phyloP scores from a whole-genome alignment of 1,140 invertebrate species.

The Pseudobourletiella spinata region DNA sequence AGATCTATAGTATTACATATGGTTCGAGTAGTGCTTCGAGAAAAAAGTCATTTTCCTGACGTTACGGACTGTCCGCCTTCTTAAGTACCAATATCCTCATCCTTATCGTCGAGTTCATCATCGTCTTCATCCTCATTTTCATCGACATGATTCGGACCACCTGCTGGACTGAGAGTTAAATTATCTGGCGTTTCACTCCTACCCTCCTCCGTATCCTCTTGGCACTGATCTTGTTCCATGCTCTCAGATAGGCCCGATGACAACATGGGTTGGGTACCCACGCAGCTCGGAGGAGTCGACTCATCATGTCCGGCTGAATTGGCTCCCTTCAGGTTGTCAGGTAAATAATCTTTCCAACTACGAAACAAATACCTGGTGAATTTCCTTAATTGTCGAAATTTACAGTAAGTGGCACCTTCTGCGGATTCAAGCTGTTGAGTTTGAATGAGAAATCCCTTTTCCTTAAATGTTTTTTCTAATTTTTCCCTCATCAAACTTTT shows the following conservation, averaged over 20 bases:
- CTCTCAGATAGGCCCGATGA: background rate
- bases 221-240: slow-evolving; percentile 1
- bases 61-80: no score
- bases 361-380: slow-evolving; percentile 84
- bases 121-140: slow-evolving; percentile 1
- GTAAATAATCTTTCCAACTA: slow-evolving; percentile 86
- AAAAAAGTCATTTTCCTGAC: no score
- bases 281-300: background rate
- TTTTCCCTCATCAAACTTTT: slow-evolving; percentile 77
- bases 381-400: slow-evolving; percentile 80
- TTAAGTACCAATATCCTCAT: slow-evolving; percentile 4
- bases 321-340: slow-evolving; percentile 53
- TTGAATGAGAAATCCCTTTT: slow-evolving; percentile 84
- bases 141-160: background rate
- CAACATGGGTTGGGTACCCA: background rate
- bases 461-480: slow-evolving; percentile 81
- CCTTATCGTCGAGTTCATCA: background rate
- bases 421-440: slow-evolving; percentile 84
- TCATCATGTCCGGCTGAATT: background rate
- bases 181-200: background rate
- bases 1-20: no score
- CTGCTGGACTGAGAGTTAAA: background rate
- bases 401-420: slow-evolving; percentile 85
- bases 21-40: no score
- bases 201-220: background rate